Evolutionary conservation across 2,888 invertebrate genomes (phyloP), one percentile per base, ranked within the genome.

Genomic region (Agonum fuliginosum): DNA sequence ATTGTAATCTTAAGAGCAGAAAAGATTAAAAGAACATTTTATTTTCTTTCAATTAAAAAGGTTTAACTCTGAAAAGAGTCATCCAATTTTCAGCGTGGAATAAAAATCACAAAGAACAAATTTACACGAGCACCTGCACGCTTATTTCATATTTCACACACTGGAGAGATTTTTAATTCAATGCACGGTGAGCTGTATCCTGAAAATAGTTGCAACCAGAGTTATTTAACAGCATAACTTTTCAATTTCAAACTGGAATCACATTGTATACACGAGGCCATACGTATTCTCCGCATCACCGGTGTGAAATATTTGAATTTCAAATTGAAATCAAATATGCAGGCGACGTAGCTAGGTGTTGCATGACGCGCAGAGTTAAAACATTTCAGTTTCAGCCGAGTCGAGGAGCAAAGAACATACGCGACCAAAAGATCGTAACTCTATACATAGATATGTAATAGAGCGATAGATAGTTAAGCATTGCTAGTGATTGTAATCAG

Each of bases 321-420:
- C 84, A 85, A 85, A 85, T 85, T 83, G 83, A 84, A 85, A 85
- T 85, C 84, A 85, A 84, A 85, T 86, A 86, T 85, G 85, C 85
- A 83, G 83, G 83, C 80, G 82, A 79, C 83, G 84, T 83, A 80
- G 48, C 58, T 67, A 75, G 75, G 75, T 75, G 75, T 75, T 75
- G 75, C 75, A 75, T 67, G 75, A 75, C 83, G 46, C 46, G n/a
- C 46, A 10, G 82, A 82, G 83, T 84, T 83, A 83, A 84, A 84
- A 83, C 83, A 84, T 84, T 83, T 83, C 83, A 80, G 62, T 24
- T n/a, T n/a, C n/a, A n/a, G n/a, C n/a, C n/a, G n/a, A n/a, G n/a
- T n/a, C n/a, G 46, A 30, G 75, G 48, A 51, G 20, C 30, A 43
- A 43, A 65, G 30, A 48, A 70, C 46, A 70, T 43, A 27, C 41